Base-by-base conservation (phyloP, 2,888 invertebrate species). In the Sphinx pinastri region DNA sequence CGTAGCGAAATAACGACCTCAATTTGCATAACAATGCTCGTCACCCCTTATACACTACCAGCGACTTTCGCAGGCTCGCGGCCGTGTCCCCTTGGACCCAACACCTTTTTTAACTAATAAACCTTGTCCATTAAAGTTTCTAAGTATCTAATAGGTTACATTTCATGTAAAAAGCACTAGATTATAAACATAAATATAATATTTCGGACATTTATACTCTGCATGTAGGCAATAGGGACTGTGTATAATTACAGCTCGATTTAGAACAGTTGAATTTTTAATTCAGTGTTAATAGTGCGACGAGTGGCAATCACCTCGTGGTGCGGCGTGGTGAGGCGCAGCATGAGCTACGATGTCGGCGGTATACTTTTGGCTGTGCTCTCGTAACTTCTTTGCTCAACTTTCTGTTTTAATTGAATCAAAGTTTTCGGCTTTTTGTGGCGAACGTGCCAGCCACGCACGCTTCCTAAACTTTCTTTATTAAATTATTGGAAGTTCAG, bases 1-100 rank as follows among this genome's bases (percentile, higher is more conserved):
- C 92, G 91, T 90, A 90, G 90, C 91, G 90, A 92, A 93, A 94
- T 94, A 93, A 94, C 93, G 93, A 93, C 93, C 92, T 91, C 92
- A 92, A 93, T 94, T 93, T 93, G 89, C 93, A 94, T 94, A 94
- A 93, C 93, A 94, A 93, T 93, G 90, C 92, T 93, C 89, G 90
- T 91, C 92, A 92, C 93, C 93, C 92, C 92, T 91, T 90, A 89
- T 89, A 88, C 90, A 88, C 91, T 84, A 88, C 90, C 88, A 88
- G 89, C 84, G 92, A 89, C 92, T 91, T 92, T 90, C 87, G 86
- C 90, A 89, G 91, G 89, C 89, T 84, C 85, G 80, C 84, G 82
- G 81, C 85, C 75, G 77, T 82, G 86, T 91, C 93, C 91, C 92
- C 87, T 82, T 83, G 92, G 92, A 90, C 89, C 82, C 81, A 82